Percentiles rank a stretch among this genome's conserved stretches.
These are phyloP conservation scores for Dendrolimus kikuchii DNA, from an alignment of 1,140 invertebrate species.

Conservation along the genomic window DNA sequence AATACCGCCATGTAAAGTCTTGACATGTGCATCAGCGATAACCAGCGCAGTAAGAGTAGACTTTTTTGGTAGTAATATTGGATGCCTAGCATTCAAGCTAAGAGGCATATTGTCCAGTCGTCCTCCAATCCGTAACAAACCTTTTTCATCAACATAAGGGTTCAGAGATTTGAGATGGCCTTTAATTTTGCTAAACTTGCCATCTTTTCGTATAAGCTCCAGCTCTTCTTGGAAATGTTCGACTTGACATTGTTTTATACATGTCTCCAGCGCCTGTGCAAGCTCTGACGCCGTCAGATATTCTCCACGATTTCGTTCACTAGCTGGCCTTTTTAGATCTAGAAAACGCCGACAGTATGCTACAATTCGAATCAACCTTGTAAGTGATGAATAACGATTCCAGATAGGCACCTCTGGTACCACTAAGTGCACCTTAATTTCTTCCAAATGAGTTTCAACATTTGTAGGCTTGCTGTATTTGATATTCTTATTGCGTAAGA, in stretches of 20 bases:
- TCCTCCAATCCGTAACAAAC: conserved; percentile 4
- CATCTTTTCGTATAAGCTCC: no score
- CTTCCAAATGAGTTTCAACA: neutral
- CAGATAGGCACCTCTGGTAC: no score
- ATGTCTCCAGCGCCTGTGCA: no score
- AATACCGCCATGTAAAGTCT: conserved; percentile 7
- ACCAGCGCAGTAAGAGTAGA: conserved; percentile 1
- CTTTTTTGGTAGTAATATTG: conserved; percentile 2
- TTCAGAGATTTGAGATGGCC: neutral
- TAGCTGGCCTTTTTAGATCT: no score
- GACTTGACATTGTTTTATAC: no score
- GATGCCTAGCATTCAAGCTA: neutral
- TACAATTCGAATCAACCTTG: no score
- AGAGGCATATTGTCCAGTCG: neutral
- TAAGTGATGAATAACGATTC: no score
- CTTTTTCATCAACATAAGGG: conserved; percentile 4
- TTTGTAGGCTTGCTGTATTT: neutral
- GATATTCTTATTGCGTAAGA: neutral
- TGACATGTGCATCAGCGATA: conserved; percentile 4
- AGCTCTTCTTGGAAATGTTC: no score
- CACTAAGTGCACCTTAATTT: neutral
- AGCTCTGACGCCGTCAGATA: no score
- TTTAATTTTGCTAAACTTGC: no score
- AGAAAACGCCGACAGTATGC: no score
- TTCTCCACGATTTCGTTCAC: no score